Evolutionary conservation across 2,113 vertebrate genomes (phyloP).

Genomic region (Corythaixoides concolor): DNA sequence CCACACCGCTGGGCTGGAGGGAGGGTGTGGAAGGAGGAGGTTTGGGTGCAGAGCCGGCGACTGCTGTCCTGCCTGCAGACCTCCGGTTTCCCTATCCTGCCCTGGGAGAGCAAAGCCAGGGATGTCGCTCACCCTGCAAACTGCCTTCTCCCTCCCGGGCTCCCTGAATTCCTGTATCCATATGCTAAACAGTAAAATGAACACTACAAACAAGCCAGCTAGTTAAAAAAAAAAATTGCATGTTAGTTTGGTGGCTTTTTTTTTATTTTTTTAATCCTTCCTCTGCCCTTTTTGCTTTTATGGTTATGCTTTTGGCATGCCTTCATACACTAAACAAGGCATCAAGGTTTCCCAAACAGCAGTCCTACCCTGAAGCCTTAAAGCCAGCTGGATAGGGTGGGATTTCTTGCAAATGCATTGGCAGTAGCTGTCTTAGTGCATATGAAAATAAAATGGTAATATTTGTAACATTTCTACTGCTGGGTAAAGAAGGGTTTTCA

Average conservation of each 20-base stretch:
- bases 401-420: not conserved
- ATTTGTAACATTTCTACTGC: not conserved
- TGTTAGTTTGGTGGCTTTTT: not conserved
- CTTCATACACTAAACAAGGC: not conserved
- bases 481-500: not conserved
- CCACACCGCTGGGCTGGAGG: fast-evolving
- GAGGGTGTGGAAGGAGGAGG: not conserved
- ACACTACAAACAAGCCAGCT: not conserved
- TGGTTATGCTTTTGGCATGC: slow-evolving; percentile 1
- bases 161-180: not conserved
- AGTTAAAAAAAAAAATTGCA: not conserved
- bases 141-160: not conserved
- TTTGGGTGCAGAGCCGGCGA: not conserved
- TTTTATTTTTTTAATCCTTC: not conserved
- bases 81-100: not conserved
- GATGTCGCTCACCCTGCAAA: not conserved
- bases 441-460: not conserved
- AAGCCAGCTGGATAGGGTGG: not conserved
- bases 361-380: not conserved
- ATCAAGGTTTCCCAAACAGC: not conserved
- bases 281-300: not conserved
- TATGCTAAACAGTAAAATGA: not conserved
- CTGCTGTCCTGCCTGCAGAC: not conserved
- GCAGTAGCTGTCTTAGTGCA: not conserved
- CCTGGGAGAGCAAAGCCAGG: not conserved